phyloP scores from a whole-genome alignment of 2,888 invertebrate species.

The Epirrhoe tristata region DNA sequence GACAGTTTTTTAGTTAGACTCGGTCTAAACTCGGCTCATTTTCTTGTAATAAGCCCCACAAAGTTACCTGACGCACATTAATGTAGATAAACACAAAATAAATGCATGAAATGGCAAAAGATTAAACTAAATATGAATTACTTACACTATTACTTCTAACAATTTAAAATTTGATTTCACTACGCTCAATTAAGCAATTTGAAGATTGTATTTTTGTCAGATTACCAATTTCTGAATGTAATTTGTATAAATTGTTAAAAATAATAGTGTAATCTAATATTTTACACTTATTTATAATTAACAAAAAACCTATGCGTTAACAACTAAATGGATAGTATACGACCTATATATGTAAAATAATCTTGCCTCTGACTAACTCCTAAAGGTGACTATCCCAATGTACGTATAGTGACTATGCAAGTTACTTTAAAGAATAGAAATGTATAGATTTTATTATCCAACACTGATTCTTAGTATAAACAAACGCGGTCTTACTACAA shows the following conservation, averaged over 20 bases:
- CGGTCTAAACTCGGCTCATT: no score
- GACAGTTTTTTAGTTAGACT: no score
- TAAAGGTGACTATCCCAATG: not conserved
- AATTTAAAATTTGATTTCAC: no score
- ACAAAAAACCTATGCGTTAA: not conserved
- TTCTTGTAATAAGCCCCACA: no score
- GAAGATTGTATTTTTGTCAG: no score
- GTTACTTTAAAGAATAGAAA: not conserved
- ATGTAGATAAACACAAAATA: slow-evolving; percentile 2
- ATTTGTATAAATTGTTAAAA: not conserved
- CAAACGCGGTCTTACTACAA: no score
- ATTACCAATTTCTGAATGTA: no score
- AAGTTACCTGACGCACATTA: not conserved
- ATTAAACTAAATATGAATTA: not conserved
- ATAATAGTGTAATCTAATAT: not conserved
- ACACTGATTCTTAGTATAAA: not conserved
- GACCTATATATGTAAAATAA: not conserved
- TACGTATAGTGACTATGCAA: not conserved
- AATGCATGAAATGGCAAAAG: slow-evolving; percentile 15
- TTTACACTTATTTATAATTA: slow-evolving; percentile 1
- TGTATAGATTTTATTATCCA: not conserved
- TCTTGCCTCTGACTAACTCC: not conserved
- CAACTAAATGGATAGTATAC: not conserved
- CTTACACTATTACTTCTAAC: not conserved
- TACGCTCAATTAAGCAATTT: no score